Conservation (phyloP, 2,113 vertebrate species). For the Eulacestoma nigropectus region DNA sequence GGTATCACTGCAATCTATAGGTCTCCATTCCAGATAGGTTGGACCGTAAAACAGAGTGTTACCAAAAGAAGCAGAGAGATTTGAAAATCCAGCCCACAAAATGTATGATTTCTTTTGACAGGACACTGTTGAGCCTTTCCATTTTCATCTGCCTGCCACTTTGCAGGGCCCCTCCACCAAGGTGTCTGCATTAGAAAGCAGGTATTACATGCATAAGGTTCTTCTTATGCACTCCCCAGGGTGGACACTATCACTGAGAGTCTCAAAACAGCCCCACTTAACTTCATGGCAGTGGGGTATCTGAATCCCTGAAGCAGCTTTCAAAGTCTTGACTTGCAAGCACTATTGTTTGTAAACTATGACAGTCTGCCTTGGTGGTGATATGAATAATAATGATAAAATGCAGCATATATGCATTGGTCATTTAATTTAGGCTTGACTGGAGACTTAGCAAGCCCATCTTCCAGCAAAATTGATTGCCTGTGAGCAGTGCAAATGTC, state of each 20-base stretch:
- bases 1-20: neutral
- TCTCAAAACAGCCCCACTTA: neutral
- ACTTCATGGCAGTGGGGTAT: neutral
- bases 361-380: slow-evolving; percentile 12
- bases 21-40: neutral
- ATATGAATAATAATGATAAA: slow-evolving; percentile 35
- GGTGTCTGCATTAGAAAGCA: neutral
- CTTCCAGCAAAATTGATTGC: slow-evolving; percentile 25
- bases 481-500: neutral
- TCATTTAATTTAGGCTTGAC: neutral
- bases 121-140: neutral
- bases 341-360: slow-evolving; percentile 25
- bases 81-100: neutral
- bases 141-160: neutral
- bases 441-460: slow-evolving; percentile 27
- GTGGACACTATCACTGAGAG: neutral
- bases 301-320: slow-evolving; percentile 1
- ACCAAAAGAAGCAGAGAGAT: neutral
- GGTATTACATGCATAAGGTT: neutral
- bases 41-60: neutral
- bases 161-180: neutral
- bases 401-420: neutral
- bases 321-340: slow-evolving; percentile 10
- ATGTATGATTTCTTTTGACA: neutral
- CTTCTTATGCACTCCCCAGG: neutral